These are phyloP conservation scores for Marasmarcha lunaedactyla DNA, from an alignment of 2,888 invertebrate species.

Conservation along the genomic window DNA sequence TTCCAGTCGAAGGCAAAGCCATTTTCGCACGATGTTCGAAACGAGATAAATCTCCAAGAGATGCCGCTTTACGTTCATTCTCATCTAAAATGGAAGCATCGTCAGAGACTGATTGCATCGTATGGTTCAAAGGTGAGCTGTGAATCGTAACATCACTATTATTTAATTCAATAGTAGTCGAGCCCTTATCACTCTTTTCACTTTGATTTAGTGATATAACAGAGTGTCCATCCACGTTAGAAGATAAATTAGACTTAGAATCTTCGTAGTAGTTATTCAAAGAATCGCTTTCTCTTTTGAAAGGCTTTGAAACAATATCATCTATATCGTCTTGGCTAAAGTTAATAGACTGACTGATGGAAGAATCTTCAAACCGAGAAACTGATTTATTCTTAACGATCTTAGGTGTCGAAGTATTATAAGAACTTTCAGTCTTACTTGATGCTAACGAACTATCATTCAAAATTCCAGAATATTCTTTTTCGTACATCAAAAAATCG, in stretches of 20 bases:
- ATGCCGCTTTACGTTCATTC: conserved; percentile 80
- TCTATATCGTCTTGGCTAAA: conserved; percentile 65
- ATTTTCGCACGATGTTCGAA: conserved; percentile 62
- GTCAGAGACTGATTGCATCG: conserved; percentile 45
- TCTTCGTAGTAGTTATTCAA: conserved; percentile 58
- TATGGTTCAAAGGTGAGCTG: conserved; percentile 72
- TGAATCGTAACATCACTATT: conserved; percentile 81
- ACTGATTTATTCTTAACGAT: conserved; percentile 44
- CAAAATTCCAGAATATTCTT: conserved; percentile 48
- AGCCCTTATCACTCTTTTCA: conserved; percentile 61
- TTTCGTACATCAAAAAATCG: conserved; percentile 53
- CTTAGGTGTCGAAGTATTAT: conserved; percentile 64
- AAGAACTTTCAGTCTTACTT: conserved; percentile 27
- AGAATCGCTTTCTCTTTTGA: conserved; percentile 58
- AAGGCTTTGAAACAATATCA: conserved; percentile 62
- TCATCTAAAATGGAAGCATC: conserved; percentile 65
- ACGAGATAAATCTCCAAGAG: conserved; percentile 82
- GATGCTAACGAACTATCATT: conserved; percentile 32
- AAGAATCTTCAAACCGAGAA: conserved; percentile 43
- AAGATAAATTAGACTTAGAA: conserved; percentile 58
- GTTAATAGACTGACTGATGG: conserved; percentile 25
- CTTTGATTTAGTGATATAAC: conserved; percentile 55
- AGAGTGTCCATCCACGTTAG: conserved; percentile 54
- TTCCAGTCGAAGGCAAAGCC: conserved; percentile 64
- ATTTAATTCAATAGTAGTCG: conserved; percentile 79